A percentile compares a stretch with the other conserved stretches of the same genome.
phyloP scores from a whole-genome alignment of 2,888 invertebrate species.

The Gymnosoma rotundatum region DNA sequence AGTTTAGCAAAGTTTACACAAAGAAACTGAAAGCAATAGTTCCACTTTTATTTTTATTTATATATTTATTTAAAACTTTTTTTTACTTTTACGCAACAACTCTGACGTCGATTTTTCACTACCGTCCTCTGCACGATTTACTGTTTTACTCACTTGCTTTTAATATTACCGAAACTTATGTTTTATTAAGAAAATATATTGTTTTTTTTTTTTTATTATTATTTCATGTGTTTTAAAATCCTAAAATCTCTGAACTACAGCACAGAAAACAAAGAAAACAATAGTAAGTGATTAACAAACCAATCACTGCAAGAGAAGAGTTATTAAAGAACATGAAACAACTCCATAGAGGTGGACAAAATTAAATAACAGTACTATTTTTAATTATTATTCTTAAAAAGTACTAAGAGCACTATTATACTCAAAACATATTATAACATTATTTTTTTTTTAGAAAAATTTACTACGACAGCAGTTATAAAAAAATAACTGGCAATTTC shows the following conservation, averaged over 20 bases:
- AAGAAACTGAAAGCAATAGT: no score
- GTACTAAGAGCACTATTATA: no score
- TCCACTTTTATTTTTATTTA: conserved; percentile 32
- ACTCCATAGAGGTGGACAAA: neutral
- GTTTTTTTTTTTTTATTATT: neutral
- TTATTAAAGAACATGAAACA: conserved; percentile 13
- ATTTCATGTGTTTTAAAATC: neutral
- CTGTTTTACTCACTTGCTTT: neutral
- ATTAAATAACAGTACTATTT: conserved; percentile 6
- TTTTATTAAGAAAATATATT: neutral
- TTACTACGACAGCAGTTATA: no score
- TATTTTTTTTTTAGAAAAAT: no score
- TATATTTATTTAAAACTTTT: no score
- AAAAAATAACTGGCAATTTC: no score
- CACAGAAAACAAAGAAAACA: neutral
- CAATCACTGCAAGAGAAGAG: conserved; percentile 24
- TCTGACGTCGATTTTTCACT: conserved; percentile 34
- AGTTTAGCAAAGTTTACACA: neutral
- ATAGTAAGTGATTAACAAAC: conserved; percentile 10
- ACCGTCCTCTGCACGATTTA: neutral
- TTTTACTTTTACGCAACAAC: conserved; percentile 41
- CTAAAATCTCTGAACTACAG: conserved; percentile 15
- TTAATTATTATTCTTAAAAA: neutral
- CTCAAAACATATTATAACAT: no score
- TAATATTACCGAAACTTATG: neutral